Evolutionary conservation across 2,797 vertebrate species (phyloP).

Genomic region (Silurus aristotelis): DNA sequence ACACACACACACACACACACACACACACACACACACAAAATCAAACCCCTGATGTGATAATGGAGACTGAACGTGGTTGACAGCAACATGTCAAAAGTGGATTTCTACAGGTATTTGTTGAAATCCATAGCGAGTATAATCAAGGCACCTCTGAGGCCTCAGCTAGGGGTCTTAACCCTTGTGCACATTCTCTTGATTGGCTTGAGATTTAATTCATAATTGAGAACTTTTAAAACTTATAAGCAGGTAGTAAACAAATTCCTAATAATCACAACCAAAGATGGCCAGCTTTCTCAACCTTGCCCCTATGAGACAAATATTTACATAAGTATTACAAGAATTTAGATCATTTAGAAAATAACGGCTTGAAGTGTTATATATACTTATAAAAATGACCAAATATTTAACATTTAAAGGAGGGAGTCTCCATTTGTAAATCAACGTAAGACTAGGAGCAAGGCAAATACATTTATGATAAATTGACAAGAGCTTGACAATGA

Average conservation of each 20-base stretch:
- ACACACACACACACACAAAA: background rate
- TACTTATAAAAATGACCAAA: too few relatives aligned
- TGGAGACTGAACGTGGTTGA: background rate
- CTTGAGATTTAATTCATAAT: background rate
- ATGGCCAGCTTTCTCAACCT: background rate
- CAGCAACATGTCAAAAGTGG: background rate
- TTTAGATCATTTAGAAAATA: background rate
- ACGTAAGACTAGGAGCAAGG: too few relatives aligned
- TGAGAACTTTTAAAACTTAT: background rate
- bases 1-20: constrained; percentile 20
- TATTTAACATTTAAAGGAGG: too few relatives aligned
- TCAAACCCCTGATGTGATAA: constrained; percentile 21
- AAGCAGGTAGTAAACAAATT: background rate
- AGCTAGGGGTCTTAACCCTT: background rate
- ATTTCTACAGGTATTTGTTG: constrained; percentile 11
- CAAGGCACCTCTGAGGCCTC: background rate
- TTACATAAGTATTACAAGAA: background rate
- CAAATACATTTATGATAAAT: too few relatives aligned
- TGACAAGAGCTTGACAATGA: too few relatives aligned
- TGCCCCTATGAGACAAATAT: too few relatives aligned
- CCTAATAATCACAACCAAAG: background rate
- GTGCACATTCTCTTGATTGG: constrained; percentile 13
- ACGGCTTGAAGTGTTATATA: background rate
- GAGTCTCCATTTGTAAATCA: too few relatives aligned
- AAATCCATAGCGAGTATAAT: constrained; percentile 26